Evolutionary conservation across 2,888 invertebrate species (phyloP).

Genomic region (Cinara cedri): DNA sequence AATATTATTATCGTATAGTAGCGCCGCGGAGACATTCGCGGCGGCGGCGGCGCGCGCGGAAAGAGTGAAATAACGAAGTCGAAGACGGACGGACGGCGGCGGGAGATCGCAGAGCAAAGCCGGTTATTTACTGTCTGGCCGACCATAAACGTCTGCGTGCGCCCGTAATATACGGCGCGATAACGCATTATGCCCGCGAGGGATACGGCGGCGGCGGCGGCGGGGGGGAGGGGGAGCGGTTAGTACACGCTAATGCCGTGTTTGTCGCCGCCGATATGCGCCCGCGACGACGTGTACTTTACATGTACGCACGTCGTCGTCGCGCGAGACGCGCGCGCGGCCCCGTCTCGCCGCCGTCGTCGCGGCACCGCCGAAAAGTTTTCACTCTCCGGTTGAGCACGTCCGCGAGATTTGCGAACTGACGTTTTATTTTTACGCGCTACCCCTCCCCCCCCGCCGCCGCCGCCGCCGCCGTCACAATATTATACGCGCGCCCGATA

Average conservation of each 20-base stretch:
- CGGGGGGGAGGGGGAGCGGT: neutral
- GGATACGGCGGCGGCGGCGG: neutral
- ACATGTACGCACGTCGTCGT: conserved; percentile 21
- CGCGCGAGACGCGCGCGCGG: conserved; percentile 2
- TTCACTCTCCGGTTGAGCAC: neutral
- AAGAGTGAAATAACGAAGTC: neutral
- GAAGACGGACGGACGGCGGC: no score
- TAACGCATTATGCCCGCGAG: conserved; percentile 38
- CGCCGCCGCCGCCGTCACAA: neutral
- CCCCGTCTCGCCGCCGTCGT: neutral
- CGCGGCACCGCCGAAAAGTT: conserved; percentile 14
- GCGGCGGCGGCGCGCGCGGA: neutral
- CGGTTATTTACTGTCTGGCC: conserved; percentile 57
- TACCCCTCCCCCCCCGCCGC: no score
- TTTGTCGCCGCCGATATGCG: conserved; percentile 42
- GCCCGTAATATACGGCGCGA: conserved; percentile 53
- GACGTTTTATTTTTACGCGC: neutral
- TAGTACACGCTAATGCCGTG: conserved; percentile 51
- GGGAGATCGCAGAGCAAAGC: conserved; percentile 25
- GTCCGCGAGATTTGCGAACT: conserved; percentile 8
- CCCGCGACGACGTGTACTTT: conserved; percentile 16
- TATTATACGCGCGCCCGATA: no score
- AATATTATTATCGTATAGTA: neutral
- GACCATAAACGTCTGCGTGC: conserved; percentile 55
- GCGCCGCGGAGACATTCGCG: no score